Percentiles rank a stretch among this genome's conserved stretches.
Conservation (phyloP, 2,888 invertebrate species). For the Plusia festucae region DNA sequence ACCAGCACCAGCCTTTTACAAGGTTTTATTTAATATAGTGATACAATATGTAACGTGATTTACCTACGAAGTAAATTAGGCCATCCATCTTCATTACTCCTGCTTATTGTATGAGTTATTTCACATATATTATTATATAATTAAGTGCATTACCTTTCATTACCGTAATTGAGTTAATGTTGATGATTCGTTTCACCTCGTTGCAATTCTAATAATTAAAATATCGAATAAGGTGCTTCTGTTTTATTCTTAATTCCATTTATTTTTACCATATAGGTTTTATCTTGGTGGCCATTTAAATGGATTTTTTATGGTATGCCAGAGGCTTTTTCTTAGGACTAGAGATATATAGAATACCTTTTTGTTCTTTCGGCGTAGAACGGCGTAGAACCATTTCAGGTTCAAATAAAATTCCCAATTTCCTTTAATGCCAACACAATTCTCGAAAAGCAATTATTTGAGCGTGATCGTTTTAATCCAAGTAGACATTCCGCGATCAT, state of each 20-base stretch:
- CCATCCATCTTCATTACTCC: conserved; percentile 33
- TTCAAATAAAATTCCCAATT: not conserved
- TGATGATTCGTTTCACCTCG: conserved; percentile 35
- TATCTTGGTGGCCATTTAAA: not conserved
- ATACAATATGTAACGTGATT: not conserved
- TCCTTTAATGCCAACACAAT: not conserved
- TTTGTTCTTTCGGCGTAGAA: not conserved
- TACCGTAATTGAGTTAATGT: conserved; percentile 36
- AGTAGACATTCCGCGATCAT: not conserved
- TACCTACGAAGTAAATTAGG: conserved; percentile 19
- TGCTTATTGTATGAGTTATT: conserved; percentile 20
- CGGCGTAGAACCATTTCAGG: not conserved
- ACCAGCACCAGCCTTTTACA: too few species aligned
- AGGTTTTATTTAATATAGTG: not conserved
- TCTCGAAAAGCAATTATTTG: conserved; percentile 5
- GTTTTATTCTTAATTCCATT: conserved; percentile 2
- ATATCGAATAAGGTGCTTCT: conserved; percentile 27
- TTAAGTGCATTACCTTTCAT: conserved; percentile 45
- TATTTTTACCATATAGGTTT: not conserved
- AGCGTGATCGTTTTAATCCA: conserved; percentile 6
- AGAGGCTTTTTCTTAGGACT: not conserved
- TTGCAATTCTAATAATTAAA: conserved; percentile 30
- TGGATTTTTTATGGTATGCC: not conserved
- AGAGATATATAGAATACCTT: not conserved
- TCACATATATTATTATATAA: conserved; percentile 34